phyloP scores from a whole-genome alignment of 2,113 vertebrate genomes.

The Hiodon alosoides region DNA sequence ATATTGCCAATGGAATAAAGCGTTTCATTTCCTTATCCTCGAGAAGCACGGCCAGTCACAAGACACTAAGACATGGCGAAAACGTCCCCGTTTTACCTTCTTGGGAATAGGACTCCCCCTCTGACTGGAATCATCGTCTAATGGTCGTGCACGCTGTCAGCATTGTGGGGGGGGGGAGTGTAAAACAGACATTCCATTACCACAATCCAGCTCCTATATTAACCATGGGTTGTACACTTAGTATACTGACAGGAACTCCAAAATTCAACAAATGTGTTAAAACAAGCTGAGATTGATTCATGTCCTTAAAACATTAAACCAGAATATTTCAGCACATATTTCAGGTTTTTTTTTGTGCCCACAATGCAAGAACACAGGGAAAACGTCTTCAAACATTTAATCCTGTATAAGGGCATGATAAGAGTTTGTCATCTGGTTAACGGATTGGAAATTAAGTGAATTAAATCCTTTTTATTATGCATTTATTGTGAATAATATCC shows the following conservation, averaged over 20 bases:
- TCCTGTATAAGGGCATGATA: no score
- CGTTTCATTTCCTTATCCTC: neutral
- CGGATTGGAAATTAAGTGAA: no score
- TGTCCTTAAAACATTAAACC: no score
- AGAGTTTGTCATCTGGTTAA: no score
- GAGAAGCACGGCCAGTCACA: neutral
- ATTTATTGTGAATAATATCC: no score
- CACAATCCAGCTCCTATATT: neutral
- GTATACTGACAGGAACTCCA: neutral
- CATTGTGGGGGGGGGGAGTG: neutral
- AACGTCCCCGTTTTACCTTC: constrained; percentile 63
- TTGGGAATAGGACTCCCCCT: constrained; percentile 80
- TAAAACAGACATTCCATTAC: neutral
- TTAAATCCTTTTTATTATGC: no score
- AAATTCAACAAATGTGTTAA: no score
- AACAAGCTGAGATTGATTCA: no score
- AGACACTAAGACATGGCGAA: neutral
- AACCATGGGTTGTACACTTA: neutral
- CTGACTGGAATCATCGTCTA: constrained; percentile 75
- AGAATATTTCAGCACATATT: no score
- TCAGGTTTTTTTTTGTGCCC: no score
- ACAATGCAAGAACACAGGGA: no score
- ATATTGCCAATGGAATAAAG: neutral
- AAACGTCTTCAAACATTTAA: no score
- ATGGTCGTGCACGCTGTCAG: constrained; percentile 68